These are phyloP conservation scores for Myocastor coypus DNA, from an alignment of 2,113 vertebrate species.

Conservation along the genomic window DNA sequence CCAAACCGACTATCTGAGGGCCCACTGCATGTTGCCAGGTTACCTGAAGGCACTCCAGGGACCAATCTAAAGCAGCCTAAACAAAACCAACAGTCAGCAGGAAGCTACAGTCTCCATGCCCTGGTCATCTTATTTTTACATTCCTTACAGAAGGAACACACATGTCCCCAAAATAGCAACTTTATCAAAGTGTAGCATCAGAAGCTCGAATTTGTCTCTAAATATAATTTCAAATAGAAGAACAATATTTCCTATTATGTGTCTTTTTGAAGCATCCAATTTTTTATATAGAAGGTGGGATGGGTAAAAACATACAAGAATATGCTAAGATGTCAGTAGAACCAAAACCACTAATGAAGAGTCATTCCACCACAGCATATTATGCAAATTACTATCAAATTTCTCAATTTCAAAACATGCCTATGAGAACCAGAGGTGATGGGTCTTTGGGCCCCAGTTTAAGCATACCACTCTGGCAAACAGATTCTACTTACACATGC, in stretches of 20 bases:
- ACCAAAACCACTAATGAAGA: not conserved
- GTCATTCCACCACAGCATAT: not conserved
- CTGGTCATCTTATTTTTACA: conserved; percentile 37
- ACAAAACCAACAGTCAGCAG: not conserved
- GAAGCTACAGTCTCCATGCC: not conserved
- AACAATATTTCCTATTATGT: not conserved
- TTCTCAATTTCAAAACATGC: not conserved
- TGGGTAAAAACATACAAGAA: not conserved
- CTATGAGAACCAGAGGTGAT: not conserved
- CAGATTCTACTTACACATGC: not conserved
- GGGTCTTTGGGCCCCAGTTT: not conserved
- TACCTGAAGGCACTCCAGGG: not conserved
- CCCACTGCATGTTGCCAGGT: not conserved
- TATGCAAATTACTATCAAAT: not conserved
- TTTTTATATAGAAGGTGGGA: not conserved
- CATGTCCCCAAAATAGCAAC: not conserved
- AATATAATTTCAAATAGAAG: conserved; percentile 44
- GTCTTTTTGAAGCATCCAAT: not conserved
- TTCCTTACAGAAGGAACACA: conserved; percentile 48
- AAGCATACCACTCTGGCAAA: not conserved
- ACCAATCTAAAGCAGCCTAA: not conserved
- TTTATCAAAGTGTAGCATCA: not conserved
- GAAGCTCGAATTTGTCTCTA: conserved; percentile 39
- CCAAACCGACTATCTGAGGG: conserved; percentile 24
- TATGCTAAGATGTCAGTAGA: not conserved